phyloP scores from a whole-genome alignment of 1,140 invertebrate species.

The Aphelinus atriplicis region DNA sequence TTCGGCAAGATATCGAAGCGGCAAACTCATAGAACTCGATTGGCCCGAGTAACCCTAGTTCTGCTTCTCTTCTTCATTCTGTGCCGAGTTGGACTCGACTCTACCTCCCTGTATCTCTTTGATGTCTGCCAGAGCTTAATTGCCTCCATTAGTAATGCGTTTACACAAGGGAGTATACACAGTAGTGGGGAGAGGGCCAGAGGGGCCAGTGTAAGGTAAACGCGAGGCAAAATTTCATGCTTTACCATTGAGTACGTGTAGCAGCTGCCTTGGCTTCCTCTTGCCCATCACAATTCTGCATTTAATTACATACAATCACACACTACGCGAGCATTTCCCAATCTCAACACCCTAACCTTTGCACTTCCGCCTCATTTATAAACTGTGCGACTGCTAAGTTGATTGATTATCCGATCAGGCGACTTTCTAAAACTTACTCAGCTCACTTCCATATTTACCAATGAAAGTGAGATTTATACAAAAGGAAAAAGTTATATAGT shows the following conservation, averaged over 20 bases:
- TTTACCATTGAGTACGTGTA: background rate
- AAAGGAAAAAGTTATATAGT: no score
- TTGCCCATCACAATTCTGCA: no score
- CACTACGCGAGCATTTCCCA: no score
- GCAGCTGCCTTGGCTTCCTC: no score
- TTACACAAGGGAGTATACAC: slow-evolving; percentile 18
- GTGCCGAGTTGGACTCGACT: background rate
- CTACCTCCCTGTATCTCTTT: slow-evolving; percentile 18
- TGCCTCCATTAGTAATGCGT: slow-evolving; percentile 41
- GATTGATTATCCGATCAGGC: no score
- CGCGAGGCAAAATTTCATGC: slow-evolving; percentile 32
- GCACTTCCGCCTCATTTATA: no score
- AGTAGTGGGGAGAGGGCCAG: slow-evolving; percentile 6
- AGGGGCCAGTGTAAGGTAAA: slow-evolving; percentile 13
- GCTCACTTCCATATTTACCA: no score
- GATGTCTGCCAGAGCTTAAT: slow-evolving; percentile 39
- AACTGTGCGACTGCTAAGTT: no score
- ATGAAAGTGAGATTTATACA: no score
- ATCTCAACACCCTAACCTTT: no score
- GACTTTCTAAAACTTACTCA: no score
- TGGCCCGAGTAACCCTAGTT: background rate
- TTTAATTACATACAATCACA: no score
- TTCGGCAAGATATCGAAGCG: slow-evolving; percentile 19
- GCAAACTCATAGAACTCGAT: slow-evolving; percentile 9
- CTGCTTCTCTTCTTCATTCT: background rate